These are phyloP conservation scores for Oncorhynchus kisutch DNA, from an alignment of 2,113 vertebrate genomes.

Conservation along the genomic window DNA sequence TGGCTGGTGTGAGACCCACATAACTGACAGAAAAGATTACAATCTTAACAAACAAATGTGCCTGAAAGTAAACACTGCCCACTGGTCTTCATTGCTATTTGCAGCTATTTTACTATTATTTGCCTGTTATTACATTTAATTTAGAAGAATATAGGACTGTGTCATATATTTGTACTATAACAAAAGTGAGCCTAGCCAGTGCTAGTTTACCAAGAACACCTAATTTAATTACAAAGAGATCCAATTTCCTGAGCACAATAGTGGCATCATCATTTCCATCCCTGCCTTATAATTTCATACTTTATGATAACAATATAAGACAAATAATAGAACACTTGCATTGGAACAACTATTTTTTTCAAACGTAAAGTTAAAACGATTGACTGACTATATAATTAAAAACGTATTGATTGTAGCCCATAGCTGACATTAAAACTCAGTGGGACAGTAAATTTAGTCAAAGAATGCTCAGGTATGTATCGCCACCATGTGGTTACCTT, in stretches of 20 bases:
- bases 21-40: slow-evolving; percentile 10
- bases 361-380: too few relatives aligned
- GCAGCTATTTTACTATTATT: not conserved
- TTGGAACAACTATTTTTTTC: too few relatives aligned
- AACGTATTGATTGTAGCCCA: not conserved
- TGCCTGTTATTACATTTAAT: not conserved
- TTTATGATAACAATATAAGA: too few relatives aligned
- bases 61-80: not conserved
- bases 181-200: slow-evolving; percentile 1
- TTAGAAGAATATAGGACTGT: too few relatives aligned
- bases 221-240: slow-evolving; percentile 22
- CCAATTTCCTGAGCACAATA: slow-evolving; percentile 16
- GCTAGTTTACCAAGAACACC: not conserved
- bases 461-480: not conserved
- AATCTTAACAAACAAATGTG: slow-evolving; percentile 11
- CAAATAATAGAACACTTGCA: too few relatives aligned
- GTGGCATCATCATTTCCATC: not conserved
- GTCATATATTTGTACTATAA: not conserved
- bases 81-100: not conserved
- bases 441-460: not conserved
- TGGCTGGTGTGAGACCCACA: slow-evolving; percentile 7
- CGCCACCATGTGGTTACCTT: slow-evolving; percentile 32
- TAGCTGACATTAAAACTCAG: not conserved
- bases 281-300: not conserved
- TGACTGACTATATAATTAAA: too few relatives aligned